Conservation (phyloP, 2,888 invertebrate species). For the Apamea monoglypha region DNA sequence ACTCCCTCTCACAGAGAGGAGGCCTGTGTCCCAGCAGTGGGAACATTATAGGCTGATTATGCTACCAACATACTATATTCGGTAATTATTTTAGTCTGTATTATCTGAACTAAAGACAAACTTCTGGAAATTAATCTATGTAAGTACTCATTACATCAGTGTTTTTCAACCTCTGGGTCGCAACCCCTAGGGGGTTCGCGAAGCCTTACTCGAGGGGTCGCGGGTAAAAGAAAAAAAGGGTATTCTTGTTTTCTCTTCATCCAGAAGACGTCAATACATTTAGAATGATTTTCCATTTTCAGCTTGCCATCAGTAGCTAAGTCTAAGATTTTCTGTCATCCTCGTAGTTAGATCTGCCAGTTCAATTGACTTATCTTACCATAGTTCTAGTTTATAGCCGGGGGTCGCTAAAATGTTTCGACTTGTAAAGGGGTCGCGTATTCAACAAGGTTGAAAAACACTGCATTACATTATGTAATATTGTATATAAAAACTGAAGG, state of each 20-base stretch:
- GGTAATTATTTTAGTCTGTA: slow-evolving; percentile 17
- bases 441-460: not conserved
- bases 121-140: slow-evolving; percentile 29
- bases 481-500: slow-evolving; percentile 57
- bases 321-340: not conserved
- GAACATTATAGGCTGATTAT: no score
- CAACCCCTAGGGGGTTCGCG: no score
- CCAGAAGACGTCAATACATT: no score
- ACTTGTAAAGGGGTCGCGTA: not conserved
- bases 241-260: not conserved
- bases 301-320: not conserved
- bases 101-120: slow-evolving; percentile 20
- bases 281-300: not conserved
- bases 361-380: not conserved
- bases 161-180: no score
- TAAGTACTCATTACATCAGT: not conserved
- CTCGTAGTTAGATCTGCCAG: not conserved
- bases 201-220: no score
- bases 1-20: no score
- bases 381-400: not conserved
- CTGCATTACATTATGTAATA: slow-evolving; percentile 40
- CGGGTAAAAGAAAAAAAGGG: not conserved
- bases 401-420: not conserved
- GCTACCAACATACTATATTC: slow-evolving; percentile 34
- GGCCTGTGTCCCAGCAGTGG: no score